Evolutionary conservation across 2,888 invertebrate genomes (phyloP), one percentile per base, ranked within the genome.

Genomic region (Carpatolechia fugitivella): DNA sequence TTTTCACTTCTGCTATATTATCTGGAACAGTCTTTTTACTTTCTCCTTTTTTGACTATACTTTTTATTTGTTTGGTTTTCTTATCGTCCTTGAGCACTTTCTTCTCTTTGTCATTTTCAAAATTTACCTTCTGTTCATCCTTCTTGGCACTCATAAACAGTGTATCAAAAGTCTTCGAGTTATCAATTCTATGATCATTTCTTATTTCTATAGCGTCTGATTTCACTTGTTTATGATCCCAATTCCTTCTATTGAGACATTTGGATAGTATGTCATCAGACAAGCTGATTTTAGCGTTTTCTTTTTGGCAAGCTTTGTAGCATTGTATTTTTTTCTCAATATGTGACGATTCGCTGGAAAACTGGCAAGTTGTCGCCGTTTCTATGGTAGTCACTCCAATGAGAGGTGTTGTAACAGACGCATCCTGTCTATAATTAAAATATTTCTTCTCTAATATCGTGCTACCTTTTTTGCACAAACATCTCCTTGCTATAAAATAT

Each of bases 251-350:
- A 2, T 77, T 85, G 4, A 89, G 40, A 57, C 85, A 89, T 72
- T 89, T 90, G 0, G 83, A 76, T 36, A 90, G 57, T 13, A 89
- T 86, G 61, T 89, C 89, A 55, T 90, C 89, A 0, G 89, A 87
- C 71, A 86, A 72, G 53, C 82, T 78, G 1, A 74, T 60, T 62
- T 82, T 82, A 0, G 69, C 57, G 8, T 74, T 72, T 8, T 72
- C 77, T 48, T 82, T 83, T 36, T 83, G 82, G 36, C 84, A 85
- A 0, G 89, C 79, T 60, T 86, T 85, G 55, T 89, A 89, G 54
- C 82, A 82, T 67, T 77, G 80, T 1, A 85, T 80, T 58, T 77
- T 85, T 30, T 78, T 80, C 38, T 85, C 79, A 0, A 76, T 65
- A 35, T 82, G 76, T 0, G 80, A 80, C 0, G 81, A 76, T 57